phyloP scores from a whole-genome alignment of 92 coral and sea anemone genomes.

The Epizoanthus ramosus region DNA sequence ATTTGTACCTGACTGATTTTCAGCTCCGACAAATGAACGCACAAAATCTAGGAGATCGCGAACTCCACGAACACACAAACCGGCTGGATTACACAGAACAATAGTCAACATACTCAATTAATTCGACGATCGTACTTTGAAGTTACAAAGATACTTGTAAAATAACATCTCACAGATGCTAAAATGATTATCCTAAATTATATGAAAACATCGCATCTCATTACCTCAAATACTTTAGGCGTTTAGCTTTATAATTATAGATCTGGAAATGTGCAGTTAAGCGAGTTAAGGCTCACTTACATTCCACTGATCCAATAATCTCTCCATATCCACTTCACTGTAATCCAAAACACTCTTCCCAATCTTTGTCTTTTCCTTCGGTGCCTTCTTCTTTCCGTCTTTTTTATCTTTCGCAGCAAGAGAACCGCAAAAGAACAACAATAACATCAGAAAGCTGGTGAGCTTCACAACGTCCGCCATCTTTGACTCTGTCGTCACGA shows the following conservation, averaged over 20 bases:
- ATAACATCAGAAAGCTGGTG: conserved; percentile 27
- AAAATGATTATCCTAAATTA: too few species aligned
- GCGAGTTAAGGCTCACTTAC: conserved; percentile 52
- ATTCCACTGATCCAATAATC: conserved; percentile 94
- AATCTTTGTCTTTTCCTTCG: conserved; percentile 73
- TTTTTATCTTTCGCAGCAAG: conserved; percentile 51
- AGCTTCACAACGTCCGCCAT: conserved; percentile 46
- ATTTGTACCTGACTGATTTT: too few species aligned
- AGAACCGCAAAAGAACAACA: conserved; percentile 35
- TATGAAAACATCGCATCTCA: too few species aligned
- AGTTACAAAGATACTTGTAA: too few species aligned
- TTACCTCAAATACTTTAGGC: too few species aligned
- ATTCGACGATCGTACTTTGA: too few species aligned
- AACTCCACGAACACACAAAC: not conserved
- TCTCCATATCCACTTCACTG: conserved; percentile 84
- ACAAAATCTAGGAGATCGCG: not conserved
- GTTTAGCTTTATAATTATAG: too few species aligned
- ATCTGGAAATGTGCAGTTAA: not conserved
- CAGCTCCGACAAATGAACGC: too few species aligned
- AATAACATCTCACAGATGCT: too few species aligned
- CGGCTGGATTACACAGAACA: too few species aligned
- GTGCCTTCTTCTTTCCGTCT: conserved; percentile 43
- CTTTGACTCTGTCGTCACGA: not conserved
- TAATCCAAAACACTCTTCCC: conserved; percentile 89
- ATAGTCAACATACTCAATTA: too few species aligned